phyloP scores from a whole-genome alignment of 2,113 vertebrate species.

The Hippotragus niger region DNA sequence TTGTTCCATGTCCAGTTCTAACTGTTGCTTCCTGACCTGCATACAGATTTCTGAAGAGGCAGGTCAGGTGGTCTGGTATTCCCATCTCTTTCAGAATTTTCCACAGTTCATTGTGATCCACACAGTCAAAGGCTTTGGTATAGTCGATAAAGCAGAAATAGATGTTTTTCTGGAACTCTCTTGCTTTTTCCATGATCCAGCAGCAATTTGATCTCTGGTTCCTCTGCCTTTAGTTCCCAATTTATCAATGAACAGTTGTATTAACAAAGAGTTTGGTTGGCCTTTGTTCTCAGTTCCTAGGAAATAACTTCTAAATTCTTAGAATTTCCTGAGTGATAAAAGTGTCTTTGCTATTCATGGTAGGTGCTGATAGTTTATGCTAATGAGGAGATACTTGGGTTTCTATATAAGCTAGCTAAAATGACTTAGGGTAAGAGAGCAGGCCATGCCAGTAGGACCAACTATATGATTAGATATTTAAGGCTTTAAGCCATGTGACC shows the following conservation, averaged over 20 bases:
- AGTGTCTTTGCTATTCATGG: background rate
- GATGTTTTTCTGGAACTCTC: too few relatives aligned
- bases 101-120: too few relatives aligned
- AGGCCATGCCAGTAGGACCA: background rate
- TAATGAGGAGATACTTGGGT: background rate
- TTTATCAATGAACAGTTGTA: background rate
- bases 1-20: too few relatives aligned
- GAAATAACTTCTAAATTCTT: background rate
- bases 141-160: too few relatives aligned
- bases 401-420: background rate
- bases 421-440: background rate
- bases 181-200: too few relatives aligned
- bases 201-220: too few relatives aligned
- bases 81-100: too few relatives aligned
- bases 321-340: background rate
- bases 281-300: background rate
- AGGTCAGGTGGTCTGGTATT: too few relatives aligned
- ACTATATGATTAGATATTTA: background rate
- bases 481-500: background rate
- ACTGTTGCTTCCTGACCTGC: too few relatives aligned
- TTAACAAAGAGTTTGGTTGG: background rate
- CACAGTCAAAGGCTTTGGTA: too few relatives aligned
- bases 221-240: background rate
- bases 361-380: background rate
- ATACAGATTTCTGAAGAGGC: too few relatives aligned